Conservation (phyloP, 2,113 vertebrate genomes). For the Trochalopteron elliotii region DNA sequence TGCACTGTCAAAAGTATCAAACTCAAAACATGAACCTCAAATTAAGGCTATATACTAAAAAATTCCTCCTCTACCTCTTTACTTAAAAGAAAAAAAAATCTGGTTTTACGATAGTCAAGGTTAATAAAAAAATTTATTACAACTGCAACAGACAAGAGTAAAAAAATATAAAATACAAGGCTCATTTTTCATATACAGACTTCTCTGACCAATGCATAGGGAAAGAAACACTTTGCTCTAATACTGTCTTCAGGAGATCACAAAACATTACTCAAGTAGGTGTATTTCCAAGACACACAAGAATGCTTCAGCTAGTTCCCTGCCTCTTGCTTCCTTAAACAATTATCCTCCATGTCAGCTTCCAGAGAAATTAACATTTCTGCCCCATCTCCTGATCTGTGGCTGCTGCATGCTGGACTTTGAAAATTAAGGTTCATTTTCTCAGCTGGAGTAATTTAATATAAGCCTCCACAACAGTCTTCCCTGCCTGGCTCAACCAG, state of each 20-base stretch:
- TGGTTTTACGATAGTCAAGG: background rate
- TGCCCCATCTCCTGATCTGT: background rate
- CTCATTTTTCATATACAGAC: background rate
- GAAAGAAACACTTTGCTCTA: background rate
- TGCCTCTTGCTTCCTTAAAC: background rate
- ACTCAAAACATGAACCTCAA: background rate
- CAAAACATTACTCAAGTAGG: background rate
- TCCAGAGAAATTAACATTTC: background rate
- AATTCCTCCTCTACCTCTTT: background rate
- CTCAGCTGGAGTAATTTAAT: background rate
- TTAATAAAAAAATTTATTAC: background rate
- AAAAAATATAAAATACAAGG: background rate
- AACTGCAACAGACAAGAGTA: background rate
- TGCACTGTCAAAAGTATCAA: background rate
- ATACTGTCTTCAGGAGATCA: background rate
- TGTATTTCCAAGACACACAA: background rate
- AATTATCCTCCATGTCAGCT: background rate
- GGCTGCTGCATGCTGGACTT: background rate
- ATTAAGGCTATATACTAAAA: background rate
- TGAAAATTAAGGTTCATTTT: background rate
- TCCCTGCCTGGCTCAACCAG: background rate
- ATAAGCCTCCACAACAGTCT: background rate
- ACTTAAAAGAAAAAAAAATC: background rate
- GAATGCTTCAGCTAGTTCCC: background rate
- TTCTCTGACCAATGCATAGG: background rate